These are phyloP conservation scores for Macrobrachium rosenbergii DNA, from an alignment of 1,140 invertebrate species.

Conservation along the genomic window DNA sequence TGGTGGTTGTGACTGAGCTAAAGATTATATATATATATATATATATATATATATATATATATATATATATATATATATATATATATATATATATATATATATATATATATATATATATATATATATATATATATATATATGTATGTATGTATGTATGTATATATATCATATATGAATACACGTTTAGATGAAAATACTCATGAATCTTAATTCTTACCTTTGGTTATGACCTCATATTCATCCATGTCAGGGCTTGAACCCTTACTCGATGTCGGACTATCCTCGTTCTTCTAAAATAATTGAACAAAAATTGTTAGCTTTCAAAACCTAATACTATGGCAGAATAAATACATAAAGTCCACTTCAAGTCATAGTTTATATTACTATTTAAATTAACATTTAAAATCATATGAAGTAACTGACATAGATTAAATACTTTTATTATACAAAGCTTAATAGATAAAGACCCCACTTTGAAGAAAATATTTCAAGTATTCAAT, in stretches of 20 bases:
- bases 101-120: conserved; percentile 33
- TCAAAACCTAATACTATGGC: background rate
- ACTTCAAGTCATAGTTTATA: too few relatives aligned
- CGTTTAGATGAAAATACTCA: too few relatives aligned
- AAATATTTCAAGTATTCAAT: too few relatives aligned
- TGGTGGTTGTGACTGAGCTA: too few relatives aligned
- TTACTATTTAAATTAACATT: too few relatives aligned
- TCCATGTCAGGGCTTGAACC: conserved; percentile 69
- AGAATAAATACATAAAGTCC: too few relatives aligned
- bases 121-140: conserved; percentile 33
- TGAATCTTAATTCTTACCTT: conserved; percentile 58
- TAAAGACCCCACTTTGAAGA: too few relatives aligned
- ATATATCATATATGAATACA: background rate
- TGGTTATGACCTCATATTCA: conserved; percentile 68
- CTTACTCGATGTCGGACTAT: conserved; percentile 65
- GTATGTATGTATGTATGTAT: conserved; percentile 19
- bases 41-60: conserved; percentile 24
- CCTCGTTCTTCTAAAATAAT: conserved; percentile 43
- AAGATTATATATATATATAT: conserved; percentile 21
- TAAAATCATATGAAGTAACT: too few relatives aligned
- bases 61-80: conserved; percentile 29
- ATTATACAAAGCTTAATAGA: too few relatives aligned
- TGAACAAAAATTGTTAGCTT: background rate
- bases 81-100: conserved; percentile 33
- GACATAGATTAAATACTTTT: too few relatives aligned